A percentile compares a stretch with the other conserved stretches of the same genome.
phyloP scores from a whole-genome alignment of 2,113 vertebrate species.

The Erythrolamprus reginae region DNA sequence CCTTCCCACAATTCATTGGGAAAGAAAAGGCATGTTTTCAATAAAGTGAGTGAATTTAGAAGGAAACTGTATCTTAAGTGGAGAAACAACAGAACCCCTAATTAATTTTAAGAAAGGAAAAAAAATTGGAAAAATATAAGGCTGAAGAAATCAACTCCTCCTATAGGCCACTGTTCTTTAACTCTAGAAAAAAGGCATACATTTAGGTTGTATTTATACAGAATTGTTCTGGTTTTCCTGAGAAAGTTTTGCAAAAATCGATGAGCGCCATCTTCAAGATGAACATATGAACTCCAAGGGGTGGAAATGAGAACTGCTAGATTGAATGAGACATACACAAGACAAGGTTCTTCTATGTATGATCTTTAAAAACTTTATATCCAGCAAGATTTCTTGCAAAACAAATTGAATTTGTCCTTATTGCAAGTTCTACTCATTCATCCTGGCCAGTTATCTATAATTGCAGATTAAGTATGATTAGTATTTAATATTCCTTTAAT shows the following conservation, averaged over 20 bases:
- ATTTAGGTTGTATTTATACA: background rate
- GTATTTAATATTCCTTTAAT: background rate
- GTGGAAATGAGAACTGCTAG: background rate
- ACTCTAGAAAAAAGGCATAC: conserved; percentile 27
- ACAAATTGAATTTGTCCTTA: background rate
- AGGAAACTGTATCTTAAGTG: conserved; percentile 61
- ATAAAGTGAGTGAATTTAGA: conserved; percentile 19
- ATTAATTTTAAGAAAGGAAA: conserved; percentile 51
- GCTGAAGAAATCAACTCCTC: conserved; percentile 31
- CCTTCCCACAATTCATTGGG: conserved; percentile 58
- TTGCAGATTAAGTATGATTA: background rate
- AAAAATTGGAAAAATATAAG: conserved; percentile 55
- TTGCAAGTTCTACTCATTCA: background rate
- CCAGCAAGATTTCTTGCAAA: background rate
- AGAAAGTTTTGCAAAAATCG: background rate
- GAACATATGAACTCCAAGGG: background rate
- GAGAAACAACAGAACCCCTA: conserved; percentile 53
- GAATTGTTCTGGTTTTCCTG: background rate
- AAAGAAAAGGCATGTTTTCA: conserved; percentile 63
- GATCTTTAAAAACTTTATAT: background rate
- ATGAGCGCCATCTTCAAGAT: background rate
- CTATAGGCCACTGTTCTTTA: conserved; percentile 46
- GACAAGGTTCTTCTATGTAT: background rate
- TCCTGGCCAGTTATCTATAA: background rate
- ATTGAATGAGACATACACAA: background rate